Evolutionary conservation across 2,888 invertebrate species (phyloP), one percentile per base, ranked within the genome.

Genomic region (Phanerotoma sp.): DNA sequence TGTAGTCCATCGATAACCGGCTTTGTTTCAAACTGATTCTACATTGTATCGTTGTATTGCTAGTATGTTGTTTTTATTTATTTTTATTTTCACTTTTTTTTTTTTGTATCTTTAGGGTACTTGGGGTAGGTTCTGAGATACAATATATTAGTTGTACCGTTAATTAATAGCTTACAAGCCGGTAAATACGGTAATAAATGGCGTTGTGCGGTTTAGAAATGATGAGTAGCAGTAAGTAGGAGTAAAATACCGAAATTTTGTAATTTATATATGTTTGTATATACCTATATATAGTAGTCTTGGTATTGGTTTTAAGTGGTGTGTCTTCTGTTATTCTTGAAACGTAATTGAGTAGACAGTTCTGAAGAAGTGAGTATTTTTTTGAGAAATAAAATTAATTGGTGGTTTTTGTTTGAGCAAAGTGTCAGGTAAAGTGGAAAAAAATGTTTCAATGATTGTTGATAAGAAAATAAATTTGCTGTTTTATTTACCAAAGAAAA

Each of bases 91-190:
- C 38, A 32, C 38, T 49, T 41, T 42, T 42, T 28, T 41, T 18
- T n/a, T 20, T 30, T 21, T 18, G 41, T 21, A 28, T 55, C 57
- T 56, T 61, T n/a, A n/a, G n/a, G 54, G 61, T 51, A 58, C 61
- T 66, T 66, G 62, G 56, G 68, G 64, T 69, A 71, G 71, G 70
- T 71, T 68, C 57, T 62, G 62, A 44, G 56, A 37, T 54, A 48
- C 32, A 44, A 44, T 41, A 45, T 38, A 48, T 28, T 33, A 57
- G 53, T 60, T 68, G 64, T 63, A 59, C 60, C 58, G 60, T 62
- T 69, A 71, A 72, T 72, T 70, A 69, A 71, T 67, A 69, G 72
- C 65, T 69, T 63, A 61, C 25, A 47, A 56, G 50, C 60, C 64
- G 62, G 65, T 66, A 66, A 71, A 64, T 66, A 66, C 62, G 63